Base-by-base conservation (phyloP, 2,888 invertebrate genomes). In the Cryptops parisi region DNA sequence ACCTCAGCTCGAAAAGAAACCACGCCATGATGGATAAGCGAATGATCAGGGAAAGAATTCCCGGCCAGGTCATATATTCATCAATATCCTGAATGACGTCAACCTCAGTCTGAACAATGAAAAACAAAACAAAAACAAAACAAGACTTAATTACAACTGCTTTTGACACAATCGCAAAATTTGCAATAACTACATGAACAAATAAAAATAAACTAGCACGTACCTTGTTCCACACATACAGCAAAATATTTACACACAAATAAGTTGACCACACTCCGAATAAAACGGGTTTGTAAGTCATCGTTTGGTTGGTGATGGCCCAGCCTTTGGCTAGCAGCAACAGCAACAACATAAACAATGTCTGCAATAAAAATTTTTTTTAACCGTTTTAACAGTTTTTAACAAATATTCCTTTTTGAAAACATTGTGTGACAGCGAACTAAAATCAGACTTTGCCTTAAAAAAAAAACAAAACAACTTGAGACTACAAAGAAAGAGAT, bases 61-160 rank as follows among this genome's bases (percentile, higher is more conserved):
- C 96, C 0, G 96, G 94, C 89, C 91, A 91, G 0, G 94, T 93
- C 71, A 94, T 91, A 72, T 93, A 97, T 66, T 96, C 91, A 65
- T 94, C 94, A 52, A 90, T 85, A 67, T 96, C 94, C 67, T 91
- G 90, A 61, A 94, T 85, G 48, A 90, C 87, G 68, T 96, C 91
- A 40, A 96, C 86, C 73, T 93, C 94, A 56, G 88, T 89, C 93
- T 94, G 69, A 54, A 74, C 71, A 51, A 56, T 56, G 25, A 47
- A 48, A 48, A 33, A 27, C 4, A 4, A 3, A 46, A 46, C 24
- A 46, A 46, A 22, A 9, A 22, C 46, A 46, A 24, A 9, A 46
- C 12, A 33, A 33, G 33, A n/a, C n/a, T 33, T 33, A 9, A 33
- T 33, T 9, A 33, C 6, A 33, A 33, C 9, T 9, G 6, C 33